Percentiles rank a stretch among this genome's conserved stretches.
phyloP scores from a whole-genome alignment of 2,797 vertebrate species.

The Phyllotis vaccarum region DNA sequence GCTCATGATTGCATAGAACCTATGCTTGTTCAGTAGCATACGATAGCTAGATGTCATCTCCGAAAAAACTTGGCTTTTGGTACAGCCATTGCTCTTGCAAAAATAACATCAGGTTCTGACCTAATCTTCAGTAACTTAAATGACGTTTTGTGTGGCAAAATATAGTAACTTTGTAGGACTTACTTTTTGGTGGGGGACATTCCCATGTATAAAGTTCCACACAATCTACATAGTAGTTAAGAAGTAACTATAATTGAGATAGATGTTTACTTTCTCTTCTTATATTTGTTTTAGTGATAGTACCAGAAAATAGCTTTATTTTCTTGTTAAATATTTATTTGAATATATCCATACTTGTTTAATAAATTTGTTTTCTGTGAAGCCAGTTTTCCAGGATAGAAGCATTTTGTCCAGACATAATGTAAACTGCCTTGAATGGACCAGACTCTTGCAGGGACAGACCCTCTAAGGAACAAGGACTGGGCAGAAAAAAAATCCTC shows the following conservation, averaged over 20 bases:
- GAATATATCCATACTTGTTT: neutral
- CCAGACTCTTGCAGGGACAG: neutral
- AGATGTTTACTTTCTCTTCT: slow-evolving; percentile 14
- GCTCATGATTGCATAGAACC: neutral
- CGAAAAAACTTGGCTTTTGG: neutral
- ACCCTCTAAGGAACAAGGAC: slow-evolving; percentile 1
- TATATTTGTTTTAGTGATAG: neutral
- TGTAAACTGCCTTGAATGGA: slow-evolving; percentile 33
- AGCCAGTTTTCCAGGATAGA: slow-evolving; percentile 9
- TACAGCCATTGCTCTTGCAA: neutral
- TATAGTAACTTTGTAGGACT: neutral
- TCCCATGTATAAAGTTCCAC: neutral
- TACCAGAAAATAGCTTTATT: slow-evolving; percentile 8
- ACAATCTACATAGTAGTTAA: neutral
- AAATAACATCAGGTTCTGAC: neutral
- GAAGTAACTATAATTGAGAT: slow-evolving; percentile 28
- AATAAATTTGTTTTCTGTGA: slow-evolving; percentile 28
- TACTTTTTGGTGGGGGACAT: neutral
- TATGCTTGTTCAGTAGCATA: neutral
- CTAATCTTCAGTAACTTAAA: slow-evolving; percentile 19
- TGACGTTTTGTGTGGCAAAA: neutral
- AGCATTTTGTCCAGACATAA: neutral
- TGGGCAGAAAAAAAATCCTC: neutral
- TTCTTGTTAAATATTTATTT: slow-evolving; percentile 28
- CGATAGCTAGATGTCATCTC: neutral